Conservation (phyloP, 2,113 vertebrate genomes). For the Poicephalus gulielmi region DNA sequence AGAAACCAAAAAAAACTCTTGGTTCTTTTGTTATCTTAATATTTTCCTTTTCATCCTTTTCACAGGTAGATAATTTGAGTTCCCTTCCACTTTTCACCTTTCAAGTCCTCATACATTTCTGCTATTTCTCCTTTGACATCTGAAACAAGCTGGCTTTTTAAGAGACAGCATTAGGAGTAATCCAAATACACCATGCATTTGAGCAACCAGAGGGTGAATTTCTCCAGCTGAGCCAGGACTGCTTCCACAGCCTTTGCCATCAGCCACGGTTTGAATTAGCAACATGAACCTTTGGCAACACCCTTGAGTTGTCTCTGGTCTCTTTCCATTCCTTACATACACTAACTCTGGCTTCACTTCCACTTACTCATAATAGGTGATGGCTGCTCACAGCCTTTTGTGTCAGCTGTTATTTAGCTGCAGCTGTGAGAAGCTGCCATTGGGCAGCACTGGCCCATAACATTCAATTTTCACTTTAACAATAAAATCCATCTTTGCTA, state of each 20-base stretch:
- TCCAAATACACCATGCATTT: background rate
- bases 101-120: background rate
- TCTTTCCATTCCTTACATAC: background rate
- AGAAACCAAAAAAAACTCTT: background rate
- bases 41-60: background rate
- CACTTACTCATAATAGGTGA: background rate
- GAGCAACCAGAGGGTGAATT: background rate
- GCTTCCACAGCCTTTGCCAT: background rate
- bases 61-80: background rate
- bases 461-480: background rate
- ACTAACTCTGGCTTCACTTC: background rate
- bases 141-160: background rate
- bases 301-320: background rate
- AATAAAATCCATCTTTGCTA: background rate
- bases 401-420: background rate
- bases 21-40: background rate
- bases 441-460: background rate
- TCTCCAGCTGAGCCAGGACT: background rate
- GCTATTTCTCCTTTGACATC: background rate
- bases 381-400: background rate
- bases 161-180: background rate
- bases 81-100: background rate
- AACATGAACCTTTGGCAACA: background rate
- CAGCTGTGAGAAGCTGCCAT: background rate
- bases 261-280: background rate